A percentile compares a stretch with the other conserved stretches of the same genome.
Evolutionary conservation across 2,888 invertebrate species (phyloP).

Genomic region (Mylabris sibirica): DNA sequence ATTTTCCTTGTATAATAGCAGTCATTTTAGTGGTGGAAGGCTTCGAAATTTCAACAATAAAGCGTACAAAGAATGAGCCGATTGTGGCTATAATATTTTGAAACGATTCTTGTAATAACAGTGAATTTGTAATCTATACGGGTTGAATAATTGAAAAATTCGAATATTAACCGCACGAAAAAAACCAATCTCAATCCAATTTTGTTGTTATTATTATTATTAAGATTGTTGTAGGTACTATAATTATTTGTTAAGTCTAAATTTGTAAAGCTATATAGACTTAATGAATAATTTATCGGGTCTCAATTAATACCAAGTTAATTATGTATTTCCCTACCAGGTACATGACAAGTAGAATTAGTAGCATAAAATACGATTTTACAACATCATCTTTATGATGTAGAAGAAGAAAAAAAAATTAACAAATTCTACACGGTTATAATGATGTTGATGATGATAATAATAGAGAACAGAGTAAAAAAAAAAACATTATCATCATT

Average conservation of each 20-base stretch:
- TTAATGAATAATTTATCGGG: constrained; percentile 11
- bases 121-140: not conserved
- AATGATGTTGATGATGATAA: no score
- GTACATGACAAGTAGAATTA: constrained; percentile 4
- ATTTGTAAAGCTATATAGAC: not conserved
- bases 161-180: not conserved
- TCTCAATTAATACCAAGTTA: constrained; percentile 8
- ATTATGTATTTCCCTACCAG: not conserved
- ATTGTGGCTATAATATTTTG: not conserved
- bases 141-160: not conserved
- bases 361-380: not conserved
- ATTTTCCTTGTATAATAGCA: no score
- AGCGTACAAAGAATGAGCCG: no score
- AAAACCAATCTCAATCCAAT: not conserved
- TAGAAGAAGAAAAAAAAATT: not conserved
- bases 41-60: no score
- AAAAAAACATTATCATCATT: no score
- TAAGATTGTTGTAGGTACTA: not conserved
- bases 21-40: no score
- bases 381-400: not conserved
- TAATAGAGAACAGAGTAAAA: not conserved
- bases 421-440: no score
- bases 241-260: not conserved
- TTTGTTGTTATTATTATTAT: not conserved
- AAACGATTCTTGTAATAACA: not conserved